Percentiles rank a stretch among this genome's conserved stretches.
Conservation (phyloP, 2,888 invertebrate species). For the Nebria salina region DNA sequence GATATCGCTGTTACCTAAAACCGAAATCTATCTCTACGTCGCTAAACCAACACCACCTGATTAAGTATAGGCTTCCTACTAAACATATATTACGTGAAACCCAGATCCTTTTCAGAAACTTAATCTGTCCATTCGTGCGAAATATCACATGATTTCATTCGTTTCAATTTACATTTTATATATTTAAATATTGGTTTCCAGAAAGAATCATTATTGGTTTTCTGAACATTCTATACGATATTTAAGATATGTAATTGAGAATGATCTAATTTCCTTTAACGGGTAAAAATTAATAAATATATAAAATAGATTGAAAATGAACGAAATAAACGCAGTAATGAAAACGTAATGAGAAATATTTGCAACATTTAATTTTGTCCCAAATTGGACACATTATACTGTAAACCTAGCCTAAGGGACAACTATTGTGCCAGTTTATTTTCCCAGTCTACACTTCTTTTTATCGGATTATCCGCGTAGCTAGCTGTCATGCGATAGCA, state of each 20-base stretch:
- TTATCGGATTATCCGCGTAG: constrained; percentile 23
- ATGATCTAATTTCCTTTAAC: too few species aligned
- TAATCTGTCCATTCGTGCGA: background rate
- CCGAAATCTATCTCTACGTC: background rate
- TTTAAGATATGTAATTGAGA: too few species aligned
- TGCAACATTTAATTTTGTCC: background rate
- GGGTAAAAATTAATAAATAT: too few species aligned
- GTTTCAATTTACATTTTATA: too few species aligned
- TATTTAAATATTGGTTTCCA: too few species aligned
- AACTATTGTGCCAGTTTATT: background rate
- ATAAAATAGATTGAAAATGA: too few species aligned
- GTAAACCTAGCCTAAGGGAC: background rate
- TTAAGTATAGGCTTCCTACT: background rate
- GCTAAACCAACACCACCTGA: background rate
- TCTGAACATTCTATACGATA: too few species aligned
- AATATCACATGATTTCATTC: background rate
- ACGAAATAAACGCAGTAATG: too few species aligned
- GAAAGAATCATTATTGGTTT: too few species aligned
- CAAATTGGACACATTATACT: background rate
- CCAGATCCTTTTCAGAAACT: background rate
- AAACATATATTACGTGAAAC: background rate
- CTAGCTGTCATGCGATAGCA: constrained; percentile 5
- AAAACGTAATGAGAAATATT: too few species aligned
- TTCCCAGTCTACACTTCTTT: constrained; percentile 2
- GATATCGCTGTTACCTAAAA: constrained; percentile 21